These are phyloP conservation scores for Trogon surrucura DNA, from an alignment of 2,113 vertebrate genomes.

Conservation along the genomic window DNA sequence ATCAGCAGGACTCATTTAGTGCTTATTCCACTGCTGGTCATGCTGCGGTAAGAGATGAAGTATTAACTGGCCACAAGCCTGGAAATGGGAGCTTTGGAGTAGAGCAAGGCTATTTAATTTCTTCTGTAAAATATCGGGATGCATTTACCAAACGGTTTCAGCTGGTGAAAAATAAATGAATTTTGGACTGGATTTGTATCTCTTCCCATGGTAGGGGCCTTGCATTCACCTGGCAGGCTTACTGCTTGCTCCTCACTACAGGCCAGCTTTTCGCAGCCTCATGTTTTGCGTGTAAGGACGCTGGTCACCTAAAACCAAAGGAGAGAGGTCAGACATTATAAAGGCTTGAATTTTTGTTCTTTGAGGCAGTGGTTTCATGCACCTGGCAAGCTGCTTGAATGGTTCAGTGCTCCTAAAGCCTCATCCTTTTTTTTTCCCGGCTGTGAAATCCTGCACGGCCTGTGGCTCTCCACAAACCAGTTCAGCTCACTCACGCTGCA, in stretches of 20 bases:
- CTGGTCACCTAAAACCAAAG: neutral
- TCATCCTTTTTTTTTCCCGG: neutral
- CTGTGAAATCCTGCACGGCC: neutral
- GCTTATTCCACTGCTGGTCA: conserved; percentile 36
- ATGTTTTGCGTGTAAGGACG: fast-evolving
- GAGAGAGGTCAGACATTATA: fast-evolving
- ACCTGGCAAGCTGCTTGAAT: neutral
- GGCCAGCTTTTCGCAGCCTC: neutral
- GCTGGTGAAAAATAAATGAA: neutral
- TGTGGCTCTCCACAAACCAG: neutral
- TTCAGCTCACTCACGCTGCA: neutral
- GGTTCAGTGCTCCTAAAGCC: neutral
- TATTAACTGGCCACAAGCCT: conserved; percentile 51
- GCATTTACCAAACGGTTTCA: neutral
- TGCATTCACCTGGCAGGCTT: neutral
- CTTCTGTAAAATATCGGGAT: neutral
- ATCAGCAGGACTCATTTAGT: neutral
- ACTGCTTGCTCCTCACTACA: neutral
- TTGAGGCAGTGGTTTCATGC: neutral
- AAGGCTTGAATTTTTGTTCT: neutral
- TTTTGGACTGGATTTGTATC: neutral
- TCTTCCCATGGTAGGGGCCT: neutral
- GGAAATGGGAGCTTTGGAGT: conserved; percentile 36
- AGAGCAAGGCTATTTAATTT: neutral
- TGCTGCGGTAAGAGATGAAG: neutral